A percentile compares a stretch with the other conserved stretches of the same genome.
phyloP scores from a whole-genome alignment of 2,113 vertebrate genomes.

The Saguinus midas region DNA sequence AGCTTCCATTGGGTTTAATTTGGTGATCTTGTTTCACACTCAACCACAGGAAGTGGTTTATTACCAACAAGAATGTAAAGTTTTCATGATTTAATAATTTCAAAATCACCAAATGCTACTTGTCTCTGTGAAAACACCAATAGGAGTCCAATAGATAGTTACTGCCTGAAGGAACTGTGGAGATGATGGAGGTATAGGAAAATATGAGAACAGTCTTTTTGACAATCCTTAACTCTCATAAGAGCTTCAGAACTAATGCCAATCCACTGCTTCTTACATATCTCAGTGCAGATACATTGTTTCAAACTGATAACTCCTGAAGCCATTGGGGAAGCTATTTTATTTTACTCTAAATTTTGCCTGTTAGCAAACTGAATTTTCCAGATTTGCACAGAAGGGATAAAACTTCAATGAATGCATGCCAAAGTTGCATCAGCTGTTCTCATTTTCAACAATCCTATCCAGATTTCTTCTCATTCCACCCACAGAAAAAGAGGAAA shows the following conservation, averaged over 20 bases:
- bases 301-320: neutral
- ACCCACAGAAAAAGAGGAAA: slow-evolving; percentile 52
- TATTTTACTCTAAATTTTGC: slow-evolving; percentile 59
- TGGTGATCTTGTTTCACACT: neutral
- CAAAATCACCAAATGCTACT: neutral
- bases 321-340: slow-evolving; percentile 14
- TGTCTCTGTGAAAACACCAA: slow-evolving; percentile 12
- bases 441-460: slow-evolving; percentile 38
- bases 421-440: slow-evolving; percentile 17
- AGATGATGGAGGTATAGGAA: neutral
- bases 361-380: slow-evolving; percentile 49
- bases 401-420: slow-evolving; percentile 39
- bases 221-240: slow-evolving; percentile 20
- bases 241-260: neutral
- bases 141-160: neutral
- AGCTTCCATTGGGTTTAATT: neutral
- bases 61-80: neutral
- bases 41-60: neutral
- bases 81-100: slow-evolving; percentile 44
- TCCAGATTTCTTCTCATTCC: slow-evolving; percentile 33
- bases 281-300: neutral
- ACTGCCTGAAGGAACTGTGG: neutral
- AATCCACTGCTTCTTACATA: neutral
- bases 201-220: neutral
- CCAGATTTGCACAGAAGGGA: slow-evolving; percentile 47